Base-by-base conservation (phyloP, 1,140 invertebrate species). In the Aphelenchoides besseyi region DNA sequence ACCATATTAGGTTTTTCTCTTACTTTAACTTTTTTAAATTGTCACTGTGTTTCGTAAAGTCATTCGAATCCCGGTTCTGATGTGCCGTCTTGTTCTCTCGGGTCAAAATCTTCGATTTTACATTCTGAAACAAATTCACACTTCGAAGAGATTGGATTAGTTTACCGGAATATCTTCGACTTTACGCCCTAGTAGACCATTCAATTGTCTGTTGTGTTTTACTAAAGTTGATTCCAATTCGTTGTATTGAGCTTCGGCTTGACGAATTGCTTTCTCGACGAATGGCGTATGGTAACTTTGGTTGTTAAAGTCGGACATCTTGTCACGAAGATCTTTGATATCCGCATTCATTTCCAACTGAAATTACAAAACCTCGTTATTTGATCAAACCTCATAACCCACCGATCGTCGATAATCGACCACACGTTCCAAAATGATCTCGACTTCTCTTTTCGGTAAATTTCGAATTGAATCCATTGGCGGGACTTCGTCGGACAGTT, bases 61-160 rank as follows among this genome's bases (percentile, higher is more conserved):
- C 55, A 23, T 59, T 59, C 12, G 55, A 59, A 8, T 59, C 55
- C 5, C 55, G 55, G 55, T 18, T 59, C 18, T 59, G 55, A 8
- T 59, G 55, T 23, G 32, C 26, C 12, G 55, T 8, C 18, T 28
- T 23, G 5, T 59, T 59, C 55, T 59, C 12, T 12, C 23, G 12
- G 41, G 23, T 12, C 41, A 48, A 23, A 23, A 48, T 16, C 23
- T 23, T 23, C 41, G 41, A 48, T 12, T 23, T 12, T 16, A 48
- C 23, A 12, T 48, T 48, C 41, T 48, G 41, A 48, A 48, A 48
- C 41, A 16, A 48, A 48, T 48, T 23, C 12, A 48, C 41, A 48
- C 12, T 23, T 48, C 41, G 41, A 48, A 48, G 41, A 48, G 41
- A 23, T n/a, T n/a, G n/a, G n/a, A n/a, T 16, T 12, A 48, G 23